Base-by-base conservation (phyloP, 1,140 invertebrate genomes). In the Diabrotica undecimpunctata region DNA sequence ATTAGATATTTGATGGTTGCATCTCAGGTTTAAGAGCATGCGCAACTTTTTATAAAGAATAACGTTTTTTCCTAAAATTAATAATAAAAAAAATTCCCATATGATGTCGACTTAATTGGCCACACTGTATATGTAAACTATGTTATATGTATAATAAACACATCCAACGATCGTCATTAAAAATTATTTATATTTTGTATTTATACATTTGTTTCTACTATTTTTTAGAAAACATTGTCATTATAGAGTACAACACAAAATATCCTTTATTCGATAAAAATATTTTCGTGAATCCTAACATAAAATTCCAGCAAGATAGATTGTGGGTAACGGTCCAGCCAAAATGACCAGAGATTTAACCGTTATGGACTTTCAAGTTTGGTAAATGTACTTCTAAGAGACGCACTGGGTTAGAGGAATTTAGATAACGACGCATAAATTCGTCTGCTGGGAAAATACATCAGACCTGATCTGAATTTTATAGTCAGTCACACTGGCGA, bases 341-440 rank as follows among this genome's bases (percentile, higher is more conserved):
- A n/a, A 46, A 46, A 46, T 46, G 41, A 46, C 41, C 41, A 46
- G 41, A 46, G 41, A 46, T 46, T 46, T 46, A 46, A 46, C 8
- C 41, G 41, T 46, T 46, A 46, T 46, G n/a, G 41, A 46, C 41
- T 46, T 46, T 46, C 8, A n/a, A 46, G 41, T 46, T 46, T 46
- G 41, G 41, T 46, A 46, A 46, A 46, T 46, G 41, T 46, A 46
- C 41, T 46, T 8, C 41, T 46, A 46, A 10, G n/a, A 46, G 8
- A 46, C 41, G 41, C 41, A 46, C 41, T 46, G 41, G 41, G 41
- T 46, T 46, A 46, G 41, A 46, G n/a, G 41, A 10, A 46, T 46
- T 46, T n/a, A 46, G 41, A 46, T 46, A 46, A 46, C 41, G 41
- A 46, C n/a, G 41, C 41, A 46, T 46, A 46, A 46, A 46, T 46